Evolutionary conservation across 1,140 invertebrate genomes (phyloP), one percentile per base, ranked within the genome.

Genomic region (Saccostrea glomerata): DNA sequence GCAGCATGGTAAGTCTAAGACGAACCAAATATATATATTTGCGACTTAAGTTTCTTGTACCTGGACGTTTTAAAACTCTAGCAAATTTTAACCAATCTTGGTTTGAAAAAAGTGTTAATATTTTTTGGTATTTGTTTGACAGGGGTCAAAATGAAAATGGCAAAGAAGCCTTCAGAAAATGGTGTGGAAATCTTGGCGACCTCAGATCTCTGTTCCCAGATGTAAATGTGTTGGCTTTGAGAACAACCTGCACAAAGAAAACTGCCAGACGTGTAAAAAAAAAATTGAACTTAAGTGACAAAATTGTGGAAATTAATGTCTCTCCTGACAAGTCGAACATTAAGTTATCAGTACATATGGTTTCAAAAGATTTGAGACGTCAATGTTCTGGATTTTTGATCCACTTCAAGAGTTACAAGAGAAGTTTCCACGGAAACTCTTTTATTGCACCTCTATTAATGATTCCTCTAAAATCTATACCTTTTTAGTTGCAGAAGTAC

Each of bases 361-460:
- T 73, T 40, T 23, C 63, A 9, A 47, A 86, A 2, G 36, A 66
- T n/a, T 86, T n/a, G 84, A 85, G 15, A 88, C 36, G 15, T 9
- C 84, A 0, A 86, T 88, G 84, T 54, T 54, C 36, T 88, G 87
- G 87, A 17, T 88, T 5, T 23, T 85, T 30, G 87, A 88, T 9
- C n/a, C 30, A 13, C 66, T 88, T 13, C 82, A 47, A 47, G 36
- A 83, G 20, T 47, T 82, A 15, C 11, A 36, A 55, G n/a, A 82
- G 13, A 30, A 58, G 20, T 86, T 88, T 60, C 87, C 87, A 20
- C 84, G 73, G 70, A 30, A 40, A 20, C 17, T 88, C 9, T 77
- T 88, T 54, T 85, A 86, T 85, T 70, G 63, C 23, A 86, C 56
- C 2, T 30, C 47, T 12, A 88, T 88, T 11, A 86, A 20, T 47